Percentiles rank a stretch among this genome's conserved stretches.
phyloP scores from a whole-genome alignment of 2,888 invertebrate species.

The Metopia argyrocephala region DNA sequence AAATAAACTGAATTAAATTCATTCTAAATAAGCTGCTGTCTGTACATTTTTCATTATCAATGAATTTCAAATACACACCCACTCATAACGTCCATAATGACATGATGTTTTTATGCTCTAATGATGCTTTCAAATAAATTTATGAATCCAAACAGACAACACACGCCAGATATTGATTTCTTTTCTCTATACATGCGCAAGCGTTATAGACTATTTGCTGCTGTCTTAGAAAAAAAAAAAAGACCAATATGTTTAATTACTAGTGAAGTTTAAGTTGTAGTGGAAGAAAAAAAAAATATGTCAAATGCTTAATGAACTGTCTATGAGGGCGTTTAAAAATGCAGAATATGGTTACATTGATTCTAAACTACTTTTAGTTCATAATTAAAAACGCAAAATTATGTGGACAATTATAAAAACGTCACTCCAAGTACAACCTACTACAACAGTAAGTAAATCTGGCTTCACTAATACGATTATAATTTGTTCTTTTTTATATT shows the following conservation, averaged over 20 bases:
- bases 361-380: not conserved
- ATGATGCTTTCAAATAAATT: slow-evolving; percentile 42
- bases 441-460: not conserved
- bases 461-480: no score
- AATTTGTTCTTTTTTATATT: no score
- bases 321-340: slow-evolving; percentile 20
- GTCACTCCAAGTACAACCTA: slow-evolving; percentile 8
- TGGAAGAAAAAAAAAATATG: not conserved
- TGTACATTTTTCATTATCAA: not conserved
- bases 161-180: slow-evolving; percentile 57
- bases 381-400: not conserved
- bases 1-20: not conserved
- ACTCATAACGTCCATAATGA: slow-evolving; percentile 28
- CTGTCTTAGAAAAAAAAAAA: not conserved
- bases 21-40: not conserved
- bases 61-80: slow-evolving; percentile 32
- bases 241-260: not conserved
- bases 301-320: slow-evolving; percentile 1
- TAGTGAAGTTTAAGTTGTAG: not conserved
- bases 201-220: not conserved
- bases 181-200: slow-evolving; percentile 30
- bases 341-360: not conserved
- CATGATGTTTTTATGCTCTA: slow-evolving; percentile 54
- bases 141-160: slow-evolving; percentile 48
- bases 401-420: not conserved